Conservation (phyloP, 2,888 invertebrate genomes). For the Flabesymbios commensalis region DNA sequence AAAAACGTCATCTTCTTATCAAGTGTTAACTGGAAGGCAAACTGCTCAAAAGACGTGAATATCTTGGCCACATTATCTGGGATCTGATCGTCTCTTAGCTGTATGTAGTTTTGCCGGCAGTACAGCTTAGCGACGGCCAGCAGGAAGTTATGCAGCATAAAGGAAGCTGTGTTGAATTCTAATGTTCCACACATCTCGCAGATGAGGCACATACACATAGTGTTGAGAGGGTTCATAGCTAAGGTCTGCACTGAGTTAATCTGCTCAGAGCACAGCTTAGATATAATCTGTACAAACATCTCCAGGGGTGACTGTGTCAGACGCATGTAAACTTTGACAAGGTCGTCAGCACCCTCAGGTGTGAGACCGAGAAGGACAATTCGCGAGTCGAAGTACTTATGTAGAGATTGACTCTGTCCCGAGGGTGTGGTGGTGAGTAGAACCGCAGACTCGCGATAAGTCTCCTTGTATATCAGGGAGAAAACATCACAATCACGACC, state of each 20-base stretch:
- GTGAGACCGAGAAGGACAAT: slow-evolving; percentile 20
- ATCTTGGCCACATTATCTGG: slow-evolving; percentile 5
- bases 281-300: background rate
- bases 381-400: slow-evolving; percentile 16
- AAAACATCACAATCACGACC: slow-evolving; percentile 15
- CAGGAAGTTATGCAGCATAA: slow-evolving; percentile 13
- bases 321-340: slow-evolving; percentile 10
- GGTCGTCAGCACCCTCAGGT: slow-evolving; percentile 8
- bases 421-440: slow-evolving; percentile 40
- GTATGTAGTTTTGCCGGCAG: slow-evolving; percentile 15
- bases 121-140: slow-evolving; percentile 9
- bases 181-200: slow-evolving; percentile 4
- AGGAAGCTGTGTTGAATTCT: background rate
- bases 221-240: slow-evolving; percentile 17
- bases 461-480: slow-evolving; percentile 38
- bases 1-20: slow-evolving; percentile 30
- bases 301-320: slow-evolving; percentile 7
- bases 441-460: slow-evolving; percentile 38
- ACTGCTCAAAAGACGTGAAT: slow-evolving; percentile 29
- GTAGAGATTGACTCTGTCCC: background rate
- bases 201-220: slow-evolving; percentile 24
- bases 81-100: slow-evolving; percentile 3
- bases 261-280: background rate
- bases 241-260: background rate
- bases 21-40: slow-evolving; percentile 37